Conservation (phyloP, 2,113 vertebrate species). For the Acinonyx jubatus region DNA sequence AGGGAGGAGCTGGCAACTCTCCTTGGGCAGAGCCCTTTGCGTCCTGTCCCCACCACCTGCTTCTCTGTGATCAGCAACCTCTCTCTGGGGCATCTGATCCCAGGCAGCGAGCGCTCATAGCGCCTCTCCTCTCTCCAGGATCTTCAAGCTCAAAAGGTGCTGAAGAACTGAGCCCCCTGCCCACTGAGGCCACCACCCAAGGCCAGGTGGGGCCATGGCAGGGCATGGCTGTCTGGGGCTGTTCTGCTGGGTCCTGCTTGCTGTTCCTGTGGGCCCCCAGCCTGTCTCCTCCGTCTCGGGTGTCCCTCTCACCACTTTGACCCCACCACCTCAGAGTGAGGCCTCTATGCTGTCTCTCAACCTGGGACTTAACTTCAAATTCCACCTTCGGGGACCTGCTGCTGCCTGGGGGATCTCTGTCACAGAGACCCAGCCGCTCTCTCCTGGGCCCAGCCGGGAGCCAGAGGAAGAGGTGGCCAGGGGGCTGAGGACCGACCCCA, state of each 20-base stretch:
- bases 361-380: conserved; percentile 82
- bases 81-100: background rate
- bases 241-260: conserved; percentile 62
- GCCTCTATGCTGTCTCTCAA: conserved; percentile 79
- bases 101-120: background rate
- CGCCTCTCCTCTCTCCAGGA: conserved; percentile 68
- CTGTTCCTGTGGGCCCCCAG: conserved; percentile 67
- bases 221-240: conserved; percentile 61
- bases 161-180: conserved; percentile 22
- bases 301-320: conserved; percentile 50
- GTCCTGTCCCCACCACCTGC: background rate
- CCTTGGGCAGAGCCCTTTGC: background rate
- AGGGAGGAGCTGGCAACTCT: background rate
- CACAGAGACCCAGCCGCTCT: conserved; percentile 67
- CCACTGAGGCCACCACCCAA: background rate
- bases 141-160: background rate
- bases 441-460: conserved; percentile 44
- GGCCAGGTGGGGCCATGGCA: conserved; percentile 46
- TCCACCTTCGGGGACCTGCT: conserved; percentile 77
- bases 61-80: background rate
- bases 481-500: conserved; percentile 52
- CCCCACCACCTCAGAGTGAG: conserved; percentile 66
- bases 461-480: conserved; percentile 1
- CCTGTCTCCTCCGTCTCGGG: conserved; percentile 26
- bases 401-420: conserved; percentile 64